Evolutionary conservation across 2,113 vertebrate genomes (phyloP).

Genomic region (Amia ocellicauda): DNA sequence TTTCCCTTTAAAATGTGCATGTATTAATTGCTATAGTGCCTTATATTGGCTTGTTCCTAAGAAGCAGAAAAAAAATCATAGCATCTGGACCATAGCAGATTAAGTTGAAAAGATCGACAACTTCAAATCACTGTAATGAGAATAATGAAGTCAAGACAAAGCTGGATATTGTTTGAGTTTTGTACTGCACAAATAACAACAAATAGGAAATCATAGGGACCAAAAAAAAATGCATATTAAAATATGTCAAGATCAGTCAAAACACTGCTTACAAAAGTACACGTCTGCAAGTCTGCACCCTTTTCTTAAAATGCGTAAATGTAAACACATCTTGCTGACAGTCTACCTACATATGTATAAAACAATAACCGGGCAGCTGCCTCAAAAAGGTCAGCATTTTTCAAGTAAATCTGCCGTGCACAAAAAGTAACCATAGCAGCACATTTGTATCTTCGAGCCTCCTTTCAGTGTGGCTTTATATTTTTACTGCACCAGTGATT

Average conservation of each 20-base stretch:
- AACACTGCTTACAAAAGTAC: too few relatives aligned
- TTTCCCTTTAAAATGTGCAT: too few relatives aligned
- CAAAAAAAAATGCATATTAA: too few relatives aligned
- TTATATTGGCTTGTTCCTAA: too few relatives aligned
- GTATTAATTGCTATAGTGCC: too few relatives aligned
- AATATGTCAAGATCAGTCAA: too few relatives aligned
- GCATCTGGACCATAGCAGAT: background rate
- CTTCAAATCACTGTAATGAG: background rate
- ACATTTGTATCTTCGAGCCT: background rate
- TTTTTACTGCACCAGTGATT: background rate
- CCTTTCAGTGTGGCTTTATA: background rate
- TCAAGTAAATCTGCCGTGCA: background rate
- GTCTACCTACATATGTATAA: too few relatives aligned
- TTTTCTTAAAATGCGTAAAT: too few relatives aligned
- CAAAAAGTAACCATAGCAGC: conserved; percentile 8
- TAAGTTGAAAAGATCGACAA: conserved; percentile 19
- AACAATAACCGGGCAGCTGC: too few relatives aligned
- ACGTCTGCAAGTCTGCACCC: too few relatives aligned
- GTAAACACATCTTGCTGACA: too few relatives aligned
- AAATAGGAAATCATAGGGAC: background rate
- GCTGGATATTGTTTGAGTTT: background rate
- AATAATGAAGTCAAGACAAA: background rate
- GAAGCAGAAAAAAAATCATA: background rate
- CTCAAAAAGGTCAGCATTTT: too few relatives aligned
- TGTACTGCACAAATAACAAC: background rate